Percentiles rank a stretch among this genome's conserved stretches.
Conservation (phyloP, 1,140 invertebrate genomes). For the Penaeus chinensis region DNA sequence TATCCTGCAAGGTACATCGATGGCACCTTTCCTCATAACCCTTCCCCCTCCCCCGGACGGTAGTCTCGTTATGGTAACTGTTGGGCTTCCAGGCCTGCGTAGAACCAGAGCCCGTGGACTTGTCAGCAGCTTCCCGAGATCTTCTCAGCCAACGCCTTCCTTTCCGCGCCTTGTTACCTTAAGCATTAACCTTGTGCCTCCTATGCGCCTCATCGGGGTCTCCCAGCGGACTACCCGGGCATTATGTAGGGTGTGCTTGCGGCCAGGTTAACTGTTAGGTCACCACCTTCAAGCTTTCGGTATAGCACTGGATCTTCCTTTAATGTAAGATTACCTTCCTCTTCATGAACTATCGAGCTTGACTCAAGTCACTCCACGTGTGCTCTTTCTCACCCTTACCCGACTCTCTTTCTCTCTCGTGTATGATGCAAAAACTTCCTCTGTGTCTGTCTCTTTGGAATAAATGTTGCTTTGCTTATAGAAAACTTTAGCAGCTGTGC, state of each 20-base stretch:
- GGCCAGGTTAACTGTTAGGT: conserved; percentile 2
- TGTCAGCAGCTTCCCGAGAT: conserved; percentile 1
- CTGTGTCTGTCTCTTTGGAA: conserved; percentile 47
- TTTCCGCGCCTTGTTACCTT: conserved; percentile 29
- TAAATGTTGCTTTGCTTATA: conserved; percentile 46
- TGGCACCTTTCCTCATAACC: neutral
- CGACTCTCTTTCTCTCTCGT: neutral
- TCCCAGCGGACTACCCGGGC: too few species aligned
- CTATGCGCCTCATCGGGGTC: neutral
- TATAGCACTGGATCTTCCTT: neutral
- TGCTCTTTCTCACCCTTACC: conserved; percentile 17
- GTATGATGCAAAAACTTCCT: conserved; percentile 23
- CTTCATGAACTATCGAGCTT: too few species aligned
- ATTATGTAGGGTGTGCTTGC: too few species aligned
- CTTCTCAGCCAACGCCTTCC: conserved; percentile 7
- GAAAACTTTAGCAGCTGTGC: conserved; percentile 24
- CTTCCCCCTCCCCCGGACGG: neutral
- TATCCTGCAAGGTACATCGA: too few species aligned
- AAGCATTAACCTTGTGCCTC: conserved; percentile 16
- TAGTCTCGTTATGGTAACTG: conserved; percentile 45
- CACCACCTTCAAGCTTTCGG: conserved; percentile 9
- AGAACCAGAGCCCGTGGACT: conserved; percentile 49
- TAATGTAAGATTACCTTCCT: conserved; percentile 8
- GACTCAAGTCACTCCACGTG: neutral
- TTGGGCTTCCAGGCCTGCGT: conserved; percentile 51